Base-by-base conservation (phyloP, 2,797 vertebrate species). In the Chaetodon trifasciatus region DNA sequence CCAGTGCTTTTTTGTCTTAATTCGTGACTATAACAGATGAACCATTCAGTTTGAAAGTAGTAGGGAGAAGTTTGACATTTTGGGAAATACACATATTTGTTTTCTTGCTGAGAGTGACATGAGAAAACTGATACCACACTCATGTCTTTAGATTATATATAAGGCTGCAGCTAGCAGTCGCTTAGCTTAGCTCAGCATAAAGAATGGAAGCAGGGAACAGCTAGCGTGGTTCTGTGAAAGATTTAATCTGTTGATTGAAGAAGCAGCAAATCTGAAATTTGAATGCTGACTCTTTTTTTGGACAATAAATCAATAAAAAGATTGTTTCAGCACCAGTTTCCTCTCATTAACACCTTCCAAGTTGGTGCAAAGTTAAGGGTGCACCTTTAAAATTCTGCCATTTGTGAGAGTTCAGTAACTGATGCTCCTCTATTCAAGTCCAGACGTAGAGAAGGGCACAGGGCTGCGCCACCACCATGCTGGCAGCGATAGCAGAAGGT, bases 401-500 rank as follows among this genome's bases (percentile, higher is more conserved):
- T 80, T 37, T 78, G 16, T 42, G 3, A 21, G 23, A 55, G 24
- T 76, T 77, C 1, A 21, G 8, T 68, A 60, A 58, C 12, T 49
- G 8, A 52, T 58, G 46, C 42, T 58, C 32, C 13, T 69, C 35
- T 0, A 7, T 52, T 81, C 2, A 46, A 63, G 21, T 62, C 21
- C 35, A 67, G 49, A 40, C 37, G 52, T 17, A 64, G 32, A 42
- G 39, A 70, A 73, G 28, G 53, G n/a, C 39, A 65, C 52, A 28
- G 4, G 40, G 70, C 58, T 49, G 19, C 44, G 28, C 19, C 39
- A 47, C 23, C 37, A n/a, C 21, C 58, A 53, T 23, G 16, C 32
- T 28, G n/a, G 4, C 65, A 28, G 35, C 56, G 40, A 82, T 60
- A 74, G 78, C 40, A 8, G 44, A 50, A 61, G 28, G 44, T 32